These are phyloP conservation scores for Platycheirus rosarum DNA, from an alignment of 2,888 invertebrate species.

Conservation along the genomic window DNA sequence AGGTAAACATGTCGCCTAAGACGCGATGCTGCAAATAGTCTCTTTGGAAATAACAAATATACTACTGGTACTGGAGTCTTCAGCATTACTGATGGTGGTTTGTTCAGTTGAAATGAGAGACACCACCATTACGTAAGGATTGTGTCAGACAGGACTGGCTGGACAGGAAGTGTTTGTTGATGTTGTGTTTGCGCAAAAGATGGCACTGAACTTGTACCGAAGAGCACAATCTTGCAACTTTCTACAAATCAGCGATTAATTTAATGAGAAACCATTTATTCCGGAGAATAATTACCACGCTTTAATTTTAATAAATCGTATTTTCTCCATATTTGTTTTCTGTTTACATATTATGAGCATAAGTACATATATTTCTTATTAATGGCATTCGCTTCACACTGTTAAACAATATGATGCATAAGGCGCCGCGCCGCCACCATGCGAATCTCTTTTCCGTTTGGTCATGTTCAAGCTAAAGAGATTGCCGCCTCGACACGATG, in stretches of 20 bases:
- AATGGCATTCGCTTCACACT: constrained; percentile 63
- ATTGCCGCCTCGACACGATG: constrained; percentile 11
- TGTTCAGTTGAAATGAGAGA: constrained; percentile 26
- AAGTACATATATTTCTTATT: constrained; percentile 19
- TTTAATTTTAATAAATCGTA: constrained; percentile 1
- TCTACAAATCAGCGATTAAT: constrained; percentile 15
- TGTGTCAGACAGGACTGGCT: constrained; percentile 16
- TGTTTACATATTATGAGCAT: background rate
- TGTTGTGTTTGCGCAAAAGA: constrained; percentile 30
- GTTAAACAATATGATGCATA: constrained; percentile 48
- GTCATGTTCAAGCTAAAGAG: constrained; percentile 10
- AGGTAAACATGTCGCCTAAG: constrained; percentile 51
- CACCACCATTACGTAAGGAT: constrained; percentile 56
- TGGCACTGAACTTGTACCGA: constrained; percentile 64
- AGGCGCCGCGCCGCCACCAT: too few relatives aligned
- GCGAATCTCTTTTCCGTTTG: constrained; percentile 9
- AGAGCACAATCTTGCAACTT: constrained; percentile 38
- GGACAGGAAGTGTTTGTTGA: constrained; percentile 47
- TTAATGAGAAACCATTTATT: background rate
- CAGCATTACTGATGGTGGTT: constrained; percentile 38
- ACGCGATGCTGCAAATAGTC: constrained; percentile 46
- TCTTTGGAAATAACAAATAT: constrained; percentile 56
- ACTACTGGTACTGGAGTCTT: constrained; percentile 13
- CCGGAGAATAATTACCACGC: background rate
- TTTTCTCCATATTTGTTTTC: constrained; percentile 9